Evolutionary conservation across 2,888 invertebrate species (phyloP), one percentile per base, ranked within the genome.

Genomic region (Apamea anceps): DNA sequence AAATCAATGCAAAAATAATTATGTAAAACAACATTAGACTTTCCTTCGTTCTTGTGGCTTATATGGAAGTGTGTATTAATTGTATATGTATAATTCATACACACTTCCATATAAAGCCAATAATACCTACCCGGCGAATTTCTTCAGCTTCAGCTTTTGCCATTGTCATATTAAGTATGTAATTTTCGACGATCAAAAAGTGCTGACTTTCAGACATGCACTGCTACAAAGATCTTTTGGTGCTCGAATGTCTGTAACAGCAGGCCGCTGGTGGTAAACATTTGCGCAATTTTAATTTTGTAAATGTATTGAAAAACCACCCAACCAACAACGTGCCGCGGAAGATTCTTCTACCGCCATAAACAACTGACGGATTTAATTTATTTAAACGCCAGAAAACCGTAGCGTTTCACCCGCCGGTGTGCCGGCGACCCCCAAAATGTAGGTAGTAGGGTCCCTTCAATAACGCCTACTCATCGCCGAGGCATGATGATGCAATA

Each of bases 391-490:
- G 32, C 5, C 2, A 15, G 0, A 42, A 81, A 84, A 76, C 51
- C 75, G 79, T 76, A 67, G 77, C 84, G 81, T 80, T 77, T n/a
- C 10, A 2, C 7, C 67, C 81, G 88, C 73, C 62, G 65, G 88
- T 84, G 8, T 89, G 32, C 48, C 18, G 0, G 42, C 18, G 0
- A 4, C 8, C 25, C n/a, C 68, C 62, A 28, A 80, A 84, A 63
- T 51, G 72, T 76, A 87, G 82, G 89, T 80, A 89, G 72, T 18
- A 63, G 60, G 70, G 74, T 65, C 79, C 86, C 85, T 83, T 86
- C 77, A 88, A 88, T 89, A 86, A 54, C 77, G 88, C 80, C 78
- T 81, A 87, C 86, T 90, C 89, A 90, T 87, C 89, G 88, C 54
- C 66, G 68, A 74, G 77, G 65, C 75, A 57, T 81, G 88, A 88